Evolutionary conservation across 2,113 vertebrate genomes (phyloP).

Genomic region (Suricata suricatta): DNA sequence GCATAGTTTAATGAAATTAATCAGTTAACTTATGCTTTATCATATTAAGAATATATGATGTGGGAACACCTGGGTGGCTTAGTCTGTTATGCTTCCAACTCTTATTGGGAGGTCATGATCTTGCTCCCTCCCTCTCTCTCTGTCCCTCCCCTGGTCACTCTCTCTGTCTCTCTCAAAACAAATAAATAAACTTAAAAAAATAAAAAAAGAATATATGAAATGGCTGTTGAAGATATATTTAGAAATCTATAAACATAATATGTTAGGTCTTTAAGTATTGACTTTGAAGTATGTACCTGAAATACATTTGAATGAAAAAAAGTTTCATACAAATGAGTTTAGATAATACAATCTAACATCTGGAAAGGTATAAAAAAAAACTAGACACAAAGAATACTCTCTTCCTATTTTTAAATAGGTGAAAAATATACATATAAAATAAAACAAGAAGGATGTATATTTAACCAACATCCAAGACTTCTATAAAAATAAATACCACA

Average conservation of each 20-base stretch:
- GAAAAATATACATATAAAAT: not conserved
- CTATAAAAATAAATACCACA: not conserved
- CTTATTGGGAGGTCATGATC: too few relatives aligned
- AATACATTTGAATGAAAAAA: constrained; percentile 2
- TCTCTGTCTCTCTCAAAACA: too few relatives aligned
- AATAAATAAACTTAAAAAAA: too few relatives aligned
- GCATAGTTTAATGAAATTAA: not conserved
- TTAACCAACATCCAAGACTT: not conserved
- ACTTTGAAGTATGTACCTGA: not conserved
- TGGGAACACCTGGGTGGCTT: not conserved
- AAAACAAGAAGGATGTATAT: not conserved
- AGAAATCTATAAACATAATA: constrained; percentile 7
- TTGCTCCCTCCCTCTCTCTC: too few relatives aligned
- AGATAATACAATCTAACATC: not conserved
- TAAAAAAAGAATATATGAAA: not conserved
- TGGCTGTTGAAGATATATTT: not conserved
- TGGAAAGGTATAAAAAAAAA: not conserved
- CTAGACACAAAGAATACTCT: not conserved
- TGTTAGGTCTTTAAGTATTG: not conserved
- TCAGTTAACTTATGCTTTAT: not conserved
- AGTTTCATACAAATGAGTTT: not conserved
- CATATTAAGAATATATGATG: not conserved
- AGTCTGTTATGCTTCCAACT: too few relatives aligned
- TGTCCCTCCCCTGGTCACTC: too few relatives aligned
- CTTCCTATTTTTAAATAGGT: not conserved